phyloP scores from a whole-genome alignment of 2,888 invertebrate genomes.

The Bombyx huttoni region DNA sequence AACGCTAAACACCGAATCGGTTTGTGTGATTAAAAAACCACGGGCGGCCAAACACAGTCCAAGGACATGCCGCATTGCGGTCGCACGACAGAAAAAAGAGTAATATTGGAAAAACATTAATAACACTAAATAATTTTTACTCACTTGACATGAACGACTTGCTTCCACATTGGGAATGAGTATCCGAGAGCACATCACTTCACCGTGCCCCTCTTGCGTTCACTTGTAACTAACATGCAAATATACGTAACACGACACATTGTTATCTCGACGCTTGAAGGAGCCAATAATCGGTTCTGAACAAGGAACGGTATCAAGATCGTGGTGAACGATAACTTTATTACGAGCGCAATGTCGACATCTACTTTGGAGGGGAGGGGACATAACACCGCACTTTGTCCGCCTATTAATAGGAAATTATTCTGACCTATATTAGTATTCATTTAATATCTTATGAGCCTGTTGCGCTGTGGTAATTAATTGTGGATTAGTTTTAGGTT shows the following conservation, averaged over 20 bases:
- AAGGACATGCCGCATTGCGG: slow-evolving; percentile 18
- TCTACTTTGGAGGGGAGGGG: neutral
- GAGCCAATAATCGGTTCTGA: slow-evolving; percentile 30
- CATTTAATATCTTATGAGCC: neutral
- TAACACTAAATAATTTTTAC: slow-evolving; percentile 10
- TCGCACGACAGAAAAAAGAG: slow-evolving; percentile 2
- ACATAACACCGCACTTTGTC: neutral
- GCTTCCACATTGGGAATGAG: slow-evolving; percentile 42
- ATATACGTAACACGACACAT: slow-evolving; percentile 25
- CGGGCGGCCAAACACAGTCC: neutral
- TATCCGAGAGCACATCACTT: slow-evolving; percentile 17
- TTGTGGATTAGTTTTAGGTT: too few species aligned
- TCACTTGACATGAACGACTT: slow-evolving; percentile 47
- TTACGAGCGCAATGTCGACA: neutral
- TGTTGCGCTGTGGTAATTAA: too few species aligned
- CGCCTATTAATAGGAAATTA: neutral
- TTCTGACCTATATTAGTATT: neutral
- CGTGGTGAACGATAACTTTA: neutral
- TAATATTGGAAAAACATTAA: slow-evolving; percentile 5
- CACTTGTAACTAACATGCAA: slow-evolving; percentile 23
- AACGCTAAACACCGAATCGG: neutral
- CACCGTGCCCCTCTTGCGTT: slow-evolving; percentile 18
- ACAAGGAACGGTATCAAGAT: slow-evolving; percentile 24
- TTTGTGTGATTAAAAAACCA: neutral
- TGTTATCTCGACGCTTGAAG: slow-evolving; percentile 33